These are phyloP conservation scores for Pardalotus punctatus DNA, from an alignment of 2,113 vertebrate genomes.

Conservation along the genomic window DNA sequence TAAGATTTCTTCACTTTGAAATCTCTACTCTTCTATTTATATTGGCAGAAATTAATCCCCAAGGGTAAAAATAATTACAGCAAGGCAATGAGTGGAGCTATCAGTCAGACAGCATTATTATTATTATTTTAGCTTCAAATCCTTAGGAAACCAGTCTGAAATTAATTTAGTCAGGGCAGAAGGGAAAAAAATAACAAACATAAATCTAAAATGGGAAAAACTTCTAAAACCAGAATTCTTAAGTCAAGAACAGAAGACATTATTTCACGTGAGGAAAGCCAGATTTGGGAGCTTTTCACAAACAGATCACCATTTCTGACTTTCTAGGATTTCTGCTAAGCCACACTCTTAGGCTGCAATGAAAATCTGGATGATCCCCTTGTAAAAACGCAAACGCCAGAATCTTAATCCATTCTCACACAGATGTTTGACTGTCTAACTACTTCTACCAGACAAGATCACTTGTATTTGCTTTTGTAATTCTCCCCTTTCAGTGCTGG, in stretches of 20 bases:
- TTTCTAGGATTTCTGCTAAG: conserved; percentile 37
- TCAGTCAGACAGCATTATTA: background rate
- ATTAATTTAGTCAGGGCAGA: background rate
- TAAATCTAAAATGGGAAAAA: background rate
- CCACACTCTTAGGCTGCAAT: background rate
- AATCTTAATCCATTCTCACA: conserved; percentile 5
- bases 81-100: background rate
- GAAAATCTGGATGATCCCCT: conserved; percentile 23
- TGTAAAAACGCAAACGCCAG: background rate
- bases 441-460: background rate
- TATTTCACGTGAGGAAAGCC: background rate
- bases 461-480: background rate
- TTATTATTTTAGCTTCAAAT: background rate
- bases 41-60: background rate
- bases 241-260: background rate
- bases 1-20: background rate
- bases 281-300: background rate
- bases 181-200: background rate
- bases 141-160: background rate
- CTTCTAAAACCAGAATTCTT: background rate
- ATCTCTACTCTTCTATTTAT: background rate
- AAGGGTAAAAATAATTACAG: background rate
- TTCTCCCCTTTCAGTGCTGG: background rate
- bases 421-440: conserved; percentile 1
- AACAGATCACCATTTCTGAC: background rate